Base-by-base conservation (phyloP, 1,140 invertebrate genomes). In the Macrotrachela quadricornifera region DNA sequence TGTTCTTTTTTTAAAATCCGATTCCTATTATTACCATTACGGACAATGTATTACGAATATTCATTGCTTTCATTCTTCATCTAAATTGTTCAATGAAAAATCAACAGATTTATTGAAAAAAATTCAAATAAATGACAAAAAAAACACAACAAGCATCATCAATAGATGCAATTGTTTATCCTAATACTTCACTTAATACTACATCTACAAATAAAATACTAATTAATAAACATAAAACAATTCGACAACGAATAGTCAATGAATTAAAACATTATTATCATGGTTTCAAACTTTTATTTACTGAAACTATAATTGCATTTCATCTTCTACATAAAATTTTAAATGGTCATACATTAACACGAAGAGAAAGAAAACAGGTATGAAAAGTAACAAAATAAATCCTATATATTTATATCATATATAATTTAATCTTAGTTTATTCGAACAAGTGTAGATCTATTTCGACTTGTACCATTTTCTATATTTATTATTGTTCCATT, bases 401-500 rank as follows among this genome's bases (percentile, higher is more conserved):
- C 6, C 15, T 45, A 45, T 45, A 6, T 16, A 6, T 13, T 16
- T 41, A 16, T 13, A 13, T 3, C 10, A 41, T 41, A 6, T 1
- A 41, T 41, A 11, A 41, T 42, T 57, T 46, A 47, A 42, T 73
- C 74, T 49, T 68, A 83, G 71, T 69, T 97, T 38, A 78, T 92
- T 55, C 78, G 90, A 60, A 97, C 92, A 30, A 82, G 85, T 13
- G 85, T 87, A 55, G 91, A 99, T 73, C 64, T 99, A 51, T 95
- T 99, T 65, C 80, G 92, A 56, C 75, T 99, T 59, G 80, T 97
- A 43, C 94, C 94, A 17, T 96, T 99, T 69, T 87, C 90, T 43
- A 83, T 99, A 49, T 94, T 99, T 63, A 80, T 99, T 57, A 80
- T 92, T 61, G 83, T 99, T 51, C 94, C 94, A 50, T 97, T 99